These are phyloP conservation scores for Argyresthia goedartella DNA, from an alignment of 2,888 invertebrate genomes.

Conservation along the genomic window DNA sequence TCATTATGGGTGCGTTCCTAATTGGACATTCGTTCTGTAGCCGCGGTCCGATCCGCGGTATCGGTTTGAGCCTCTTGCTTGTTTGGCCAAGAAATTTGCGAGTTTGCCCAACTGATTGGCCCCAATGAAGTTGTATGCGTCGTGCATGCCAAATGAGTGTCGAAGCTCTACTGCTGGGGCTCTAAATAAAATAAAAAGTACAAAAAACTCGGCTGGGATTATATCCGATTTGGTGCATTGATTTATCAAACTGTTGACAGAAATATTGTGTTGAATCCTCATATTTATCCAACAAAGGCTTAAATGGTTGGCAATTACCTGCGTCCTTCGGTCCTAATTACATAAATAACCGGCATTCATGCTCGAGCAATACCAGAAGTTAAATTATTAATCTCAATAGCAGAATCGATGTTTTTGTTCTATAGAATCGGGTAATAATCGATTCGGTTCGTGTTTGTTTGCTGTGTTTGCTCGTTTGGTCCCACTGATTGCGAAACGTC, in stretches of 20 bases:
- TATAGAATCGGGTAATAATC: constrained; percentile 47
- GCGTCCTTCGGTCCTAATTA: not conserved
- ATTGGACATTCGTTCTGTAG: constrained; percentile 45
- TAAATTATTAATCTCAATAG: constrained; percentile 1
- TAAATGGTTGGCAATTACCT: not conserved
- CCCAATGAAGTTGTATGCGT: constrained; percentile 29
- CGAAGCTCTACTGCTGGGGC: not conserved
- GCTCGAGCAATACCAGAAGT: not conserved
- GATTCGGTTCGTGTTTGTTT: constrained; percentile 49
- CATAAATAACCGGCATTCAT: not conserved
- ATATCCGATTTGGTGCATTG: too few relatives aligned
- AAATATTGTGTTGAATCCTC: too few relatives aligned
- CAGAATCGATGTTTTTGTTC: constrained; percentile 4
- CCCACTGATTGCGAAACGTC: constrained; percentile 63
- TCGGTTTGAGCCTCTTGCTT: constrained; percentile 37
- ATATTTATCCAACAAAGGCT: not conserved
- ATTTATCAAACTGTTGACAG: too few relatives aligned
- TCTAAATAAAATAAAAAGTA: too few relatives aligned
- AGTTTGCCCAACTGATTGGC: constrained; percentile 61
- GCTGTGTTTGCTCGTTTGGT: constrained; percentile 55
- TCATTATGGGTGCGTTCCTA: constrained; percentile 60
- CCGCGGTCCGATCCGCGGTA: constrained; percentile 16
- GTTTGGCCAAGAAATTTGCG: constrained; percentile 55
- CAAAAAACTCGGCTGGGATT: too few relatives aligned
- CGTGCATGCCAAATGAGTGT: constrained; percentile 32